A percentile compares a stretch with the other conserved stretches of the same genome.
These are phyloP conservation scores for Cyrtodaria siliqua DNA, from an alignment of 2,888 invertebrate genomes.

Conservation along the genomic window DNA sequence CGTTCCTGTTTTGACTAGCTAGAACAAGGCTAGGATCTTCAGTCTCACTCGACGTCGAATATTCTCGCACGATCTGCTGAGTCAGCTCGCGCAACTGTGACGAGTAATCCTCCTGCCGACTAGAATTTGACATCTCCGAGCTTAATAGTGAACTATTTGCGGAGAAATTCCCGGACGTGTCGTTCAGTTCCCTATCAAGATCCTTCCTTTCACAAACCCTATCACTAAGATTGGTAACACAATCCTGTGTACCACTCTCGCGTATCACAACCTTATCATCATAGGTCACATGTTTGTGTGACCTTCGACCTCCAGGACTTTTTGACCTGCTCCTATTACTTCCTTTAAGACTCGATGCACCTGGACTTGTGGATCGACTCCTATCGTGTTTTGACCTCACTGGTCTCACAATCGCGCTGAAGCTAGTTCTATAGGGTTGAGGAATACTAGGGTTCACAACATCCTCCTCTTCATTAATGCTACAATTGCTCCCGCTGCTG, in stretches of 20 bases:
- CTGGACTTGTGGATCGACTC: conserved; percentile 76
- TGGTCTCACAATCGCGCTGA: conserved; percentile 81
- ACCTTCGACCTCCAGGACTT: conserved; percentile 63
- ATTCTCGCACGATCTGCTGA: conserved; percentile 76
- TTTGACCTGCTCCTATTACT: conserved; percentile 73
- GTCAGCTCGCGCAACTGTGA: conserved; percentile 75
- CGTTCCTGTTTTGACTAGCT: conserved; percentile 30
- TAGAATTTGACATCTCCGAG: conserved; percentile 54
- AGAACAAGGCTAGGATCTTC: conserved; percentile 15
- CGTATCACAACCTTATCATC: conserved; percentile 77
- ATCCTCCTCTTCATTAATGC: conserved; percentile 57
- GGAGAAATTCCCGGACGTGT: conserved; percentile 39
- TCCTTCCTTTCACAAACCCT: neutral
- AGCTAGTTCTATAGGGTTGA: conserved; percentile 83
- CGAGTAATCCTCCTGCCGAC: conserved; percentile 72
- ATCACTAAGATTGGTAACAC: conserved; percentile 69
- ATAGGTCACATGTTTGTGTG: conserved; percentile 78
- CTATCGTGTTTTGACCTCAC: conserved; percentile 67
- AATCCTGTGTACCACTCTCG: conserved; percentile 68
- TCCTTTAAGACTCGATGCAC: conserved; percentile 69
- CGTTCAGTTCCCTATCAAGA: conserved; percentile 27
- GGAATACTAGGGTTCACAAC: conserved; percentile 71
- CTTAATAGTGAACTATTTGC: conserved; percentile 33
- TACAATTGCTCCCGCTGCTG: conserved; percentile 33
- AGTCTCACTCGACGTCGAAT: conserved; percentile 54